phyloP scores from a whole-genome alignment of 92 coral and sea anemone genomes.

The Montipora capitata region DNA sequence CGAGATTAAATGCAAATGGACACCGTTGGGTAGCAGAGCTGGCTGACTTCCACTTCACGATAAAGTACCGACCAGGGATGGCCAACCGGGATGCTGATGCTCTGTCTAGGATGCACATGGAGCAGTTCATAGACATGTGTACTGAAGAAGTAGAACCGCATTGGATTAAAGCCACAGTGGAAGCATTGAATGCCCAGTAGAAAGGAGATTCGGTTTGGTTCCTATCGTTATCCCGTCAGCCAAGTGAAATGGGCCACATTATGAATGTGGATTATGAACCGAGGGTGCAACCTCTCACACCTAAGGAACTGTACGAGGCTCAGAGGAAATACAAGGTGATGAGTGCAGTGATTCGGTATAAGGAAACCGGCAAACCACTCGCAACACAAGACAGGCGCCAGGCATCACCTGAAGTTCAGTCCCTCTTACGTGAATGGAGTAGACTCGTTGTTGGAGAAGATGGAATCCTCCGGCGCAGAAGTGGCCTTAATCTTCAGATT shows the following conservation, averaged over 20 bases:
- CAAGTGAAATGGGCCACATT: background rate
- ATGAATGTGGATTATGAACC: background rate
- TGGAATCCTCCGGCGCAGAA: slow-evolving; percentile 59
- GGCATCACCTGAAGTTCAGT: slow-evolving; percentile 46
- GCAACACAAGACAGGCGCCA: slow-evolving; percentile 28
- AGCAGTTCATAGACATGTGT: slow-evolving; percentile 51
- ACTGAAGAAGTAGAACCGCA: slow-evolving; percentile 52
- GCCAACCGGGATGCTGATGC: background rate
- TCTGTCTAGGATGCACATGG: background rate
- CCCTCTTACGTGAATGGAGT: slow-evolving; percentile 76
- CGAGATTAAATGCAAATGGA: too few species aligned
- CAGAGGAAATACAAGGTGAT: slow-evolving; percentile 42
- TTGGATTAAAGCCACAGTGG: slow-evolving; percentile 43
- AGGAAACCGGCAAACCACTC: slow-evolving; percentile 43
- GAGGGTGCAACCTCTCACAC: slow-evolving; percentile 38
- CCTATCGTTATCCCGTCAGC: slow-evolving; percentile 29
- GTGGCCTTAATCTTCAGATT: slow-evolving; percentile 62
- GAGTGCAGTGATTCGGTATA: slow-evolving; percentile 37
- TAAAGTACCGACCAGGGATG: too few species aligned
- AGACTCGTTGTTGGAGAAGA: slow-evolving; percentile 70
- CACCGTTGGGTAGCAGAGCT: too few species aligned
- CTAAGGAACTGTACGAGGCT: slow-evolving; percentile 53
- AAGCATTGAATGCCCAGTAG: slow-evolving; percentile 57
- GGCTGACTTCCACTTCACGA: too few species aligned
- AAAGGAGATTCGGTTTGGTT: slow-evolving; percentile 60